phyloP scores from a whole-genome alignment of 1,140 invertebrate genomes.

The Glossosoma conforme region DNA sequence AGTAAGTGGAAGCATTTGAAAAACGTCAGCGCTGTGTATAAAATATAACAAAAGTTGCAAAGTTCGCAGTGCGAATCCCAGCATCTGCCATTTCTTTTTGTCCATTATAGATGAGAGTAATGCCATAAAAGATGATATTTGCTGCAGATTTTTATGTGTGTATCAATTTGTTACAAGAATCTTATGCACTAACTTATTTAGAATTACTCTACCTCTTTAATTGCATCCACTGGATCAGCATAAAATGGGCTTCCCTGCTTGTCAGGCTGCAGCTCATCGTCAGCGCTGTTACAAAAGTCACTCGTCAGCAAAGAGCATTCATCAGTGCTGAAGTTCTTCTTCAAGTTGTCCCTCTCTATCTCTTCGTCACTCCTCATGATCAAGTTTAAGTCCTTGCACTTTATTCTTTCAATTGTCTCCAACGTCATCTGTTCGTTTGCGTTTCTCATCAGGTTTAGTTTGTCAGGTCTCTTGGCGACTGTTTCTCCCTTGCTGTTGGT shows the following conservation, averaged over 20 bases:
- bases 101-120: no score
- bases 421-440: constrained; percentile 37
- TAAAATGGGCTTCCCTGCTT: constrained; percentile 84
- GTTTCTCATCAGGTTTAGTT: constrained; percentile 45
- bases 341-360: constrained; percentile 29
- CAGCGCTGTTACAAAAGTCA: constrained; percentile 29
- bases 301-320: constrained; percentile 26
- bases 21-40: no score
- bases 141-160: no score
- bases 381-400: constrained; percentile 15
- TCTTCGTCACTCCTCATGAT: constrained; percentile 19
- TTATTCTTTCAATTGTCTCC: constrained; percentile 24
- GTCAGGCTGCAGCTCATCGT: constrained; percentile 44
- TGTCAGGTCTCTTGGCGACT: constrained; percentile 47
- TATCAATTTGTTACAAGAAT: no score
- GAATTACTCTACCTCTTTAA: constrained; percentile 49
- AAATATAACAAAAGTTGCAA: no score
- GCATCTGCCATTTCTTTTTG: no score
- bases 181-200: no score
- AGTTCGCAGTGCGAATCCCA: no score
- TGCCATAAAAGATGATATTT: no score
- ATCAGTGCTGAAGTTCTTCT: constrained; percentile 25
- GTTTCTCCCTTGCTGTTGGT: constrained; percentile 49
- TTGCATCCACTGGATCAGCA: constrained; percentile 84
- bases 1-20: no score